phyloP scores from a whole-genome alignment of 2,797 vertebrate species.

The Discoglossus pictus region DNA sequence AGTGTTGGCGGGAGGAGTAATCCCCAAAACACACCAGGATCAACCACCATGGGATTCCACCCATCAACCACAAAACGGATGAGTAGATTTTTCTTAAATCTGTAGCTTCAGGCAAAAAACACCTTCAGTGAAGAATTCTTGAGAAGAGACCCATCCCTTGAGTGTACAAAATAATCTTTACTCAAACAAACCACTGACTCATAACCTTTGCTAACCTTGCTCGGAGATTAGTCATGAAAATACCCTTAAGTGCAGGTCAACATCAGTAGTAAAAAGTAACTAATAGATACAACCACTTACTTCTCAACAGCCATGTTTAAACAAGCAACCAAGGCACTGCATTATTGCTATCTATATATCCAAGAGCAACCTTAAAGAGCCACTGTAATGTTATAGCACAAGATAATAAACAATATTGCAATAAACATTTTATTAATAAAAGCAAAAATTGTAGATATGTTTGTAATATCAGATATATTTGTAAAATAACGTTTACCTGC shows the following conservation, averaged over 20 bases:
- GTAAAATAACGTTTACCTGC: too few relatives aligned
- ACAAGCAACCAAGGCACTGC: too few relatives aligned
- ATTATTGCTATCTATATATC: too few relatives aligned
- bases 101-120: slow-evolving; percentile 29
- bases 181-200: background rate
- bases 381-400: too few relatives aligned
- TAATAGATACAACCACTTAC: too few relatives aligned
- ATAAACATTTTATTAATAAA: too few relatives aligned
- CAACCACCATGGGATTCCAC: background rate
- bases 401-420: too few relatives aligned
- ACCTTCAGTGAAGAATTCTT: slow-evolving; percentile 30
- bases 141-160: slow-evolving; percentile 17
- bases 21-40: background rate
- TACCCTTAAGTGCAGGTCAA: background rate
- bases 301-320: too few relatives aligned
- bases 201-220: background rate
- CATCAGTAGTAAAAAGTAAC: background rate
- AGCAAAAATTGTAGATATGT: too few relatives aligned
- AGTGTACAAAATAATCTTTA: background rate
- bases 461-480: too few relatives aligned
- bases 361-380: too few relatives aligned
- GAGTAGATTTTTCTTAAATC: slow-evolving; percentile 12
- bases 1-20: background rate
- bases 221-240: background rate
- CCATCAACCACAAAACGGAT: slow-evolving; percentile 4